Evolutionary conservation across 2,113 vertebrate genomes (phyloP).

Genomic region (Rattus rattus): DNA sequence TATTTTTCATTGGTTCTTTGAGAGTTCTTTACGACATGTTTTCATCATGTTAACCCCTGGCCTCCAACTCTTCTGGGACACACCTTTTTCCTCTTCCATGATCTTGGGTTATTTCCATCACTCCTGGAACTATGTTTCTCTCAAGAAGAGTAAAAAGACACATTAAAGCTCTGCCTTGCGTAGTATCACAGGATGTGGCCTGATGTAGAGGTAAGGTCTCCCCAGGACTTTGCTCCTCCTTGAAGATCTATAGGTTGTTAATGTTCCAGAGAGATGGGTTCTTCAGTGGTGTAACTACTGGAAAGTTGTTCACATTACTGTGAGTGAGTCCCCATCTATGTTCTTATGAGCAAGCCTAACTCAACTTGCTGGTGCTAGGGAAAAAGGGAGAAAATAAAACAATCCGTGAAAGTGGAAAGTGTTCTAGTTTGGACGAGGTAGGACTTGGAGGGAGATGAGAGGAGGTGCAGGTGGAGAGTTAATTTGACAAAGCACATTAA

Average conservation of each 20-base stretch:
- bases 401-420: not conserved
- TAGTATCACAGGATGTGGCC: not conserved
- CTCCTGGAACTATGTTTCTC: not conserved
- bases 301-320: not conserved
- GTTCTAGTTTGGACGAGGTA: not conserved
- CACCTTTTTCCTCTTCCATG: not conserved
- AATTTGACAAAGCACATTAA: not conserved
- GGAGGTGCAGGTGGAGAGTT: not conserved
- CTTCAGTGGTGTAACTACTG: no score
- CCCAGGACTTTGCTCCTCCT: not conserved
- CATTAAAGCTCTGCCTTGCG: not conserved
- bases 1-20: not conserved
- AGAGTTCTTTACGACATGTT: not conserved
- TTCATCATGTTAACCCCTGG: not conserved
- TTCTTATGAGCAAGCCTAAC: not conserved
- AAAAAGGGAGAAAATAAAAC: not conserved
- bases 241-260: not conserved
- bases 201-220: not conserved
- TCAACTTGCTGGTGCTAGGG: no score
- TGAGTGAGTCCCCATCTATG: not conserved
- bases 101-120: conserved; percentile 10
- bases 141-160: not conserved
- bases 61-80: not conserved
- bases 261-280: no score
- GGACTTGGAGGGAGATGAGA: not conserved